Percentiles rank a stretch among this genome's conserved stretches.
These are phyloP conservation scores for Drosophila anomelani DNA, from an alignment of 2,888 invertebrate genomes.

Conservation along the genomic window DNA sequence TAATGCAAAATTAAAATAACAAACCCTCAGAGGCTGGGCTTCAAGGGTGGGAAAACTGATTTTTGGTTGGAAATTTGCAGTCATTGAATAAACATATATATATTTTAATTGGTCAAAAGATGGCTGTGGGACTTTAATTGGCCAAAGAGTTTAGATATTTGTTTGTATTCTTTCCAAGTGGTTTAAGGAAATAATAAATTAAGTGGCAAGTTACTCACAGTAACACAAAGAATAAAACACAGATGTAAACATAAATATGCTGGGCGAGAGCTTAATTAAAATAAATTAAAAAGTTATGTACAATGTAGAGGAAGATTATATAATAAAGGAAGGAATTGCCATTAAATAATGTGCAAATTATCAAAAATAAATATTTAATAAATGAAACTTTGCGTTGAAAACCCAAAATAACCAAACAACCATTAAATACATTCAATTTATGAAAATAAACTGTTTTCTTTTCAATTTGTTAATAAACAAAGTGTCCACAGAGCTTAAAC, in stretches of 20 bases:
- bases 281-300: background rate
- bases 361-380: background rate
- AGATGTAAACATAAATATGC: background rate
- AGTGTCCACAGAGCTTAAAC: background rate
- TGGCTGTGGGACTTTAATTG: conserved; percentile 1
- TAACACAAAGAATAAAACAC: background rate
- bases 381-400: background rate
- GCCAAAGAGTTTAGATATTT: background rate
- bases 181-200: conserved; percentile 3
- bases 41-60: conserved; percentile 41
- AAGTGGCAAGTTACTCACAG: background rate
- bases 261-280: background rate
- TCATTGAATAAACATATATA: conserved; percentile 4
- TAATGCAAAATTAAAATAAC: background rate
- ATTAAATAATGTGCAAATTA: background rate
- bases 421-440: no score
- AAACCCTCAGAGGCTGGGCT: conserved; percentile 24
- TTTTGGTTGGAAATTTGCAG: conserved; percentile 9
- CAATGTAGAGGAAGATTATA: background rate
- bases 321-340: background rate
- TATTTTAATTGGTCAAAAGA: conserved; percentile 20
- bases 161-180: background rate
- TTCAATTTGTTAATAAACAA: background rate
- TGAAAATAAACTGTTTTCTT: background rate
- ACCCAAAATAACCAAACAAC: no score